phyloP scores from a whole-genome alignment of 2,113 vertebrate genomes.

The Grus americana region DNA sequence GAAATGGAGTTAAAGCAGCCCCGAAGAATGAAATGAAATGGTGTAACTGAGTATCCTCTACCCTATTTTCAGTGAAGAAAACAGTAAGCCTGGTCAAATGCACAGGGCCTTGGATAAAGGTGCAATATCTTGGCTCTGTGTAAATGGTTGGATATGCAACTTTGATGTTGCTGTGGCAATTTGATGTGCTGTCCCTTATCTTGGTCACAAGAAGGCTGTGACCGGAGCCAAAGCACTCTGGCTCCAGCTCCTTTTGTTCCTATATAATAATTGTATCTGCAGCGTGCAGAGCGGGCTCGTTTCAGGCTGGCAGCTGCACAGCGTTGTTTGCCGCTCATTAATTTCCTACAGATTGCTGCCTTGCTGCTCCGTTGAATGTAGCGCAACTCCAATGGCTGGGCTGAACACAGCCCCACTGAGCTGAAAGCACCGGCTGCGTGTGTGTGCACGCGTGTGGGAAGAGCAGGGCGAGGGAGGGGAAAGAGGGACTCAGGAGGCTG shows the following conservation, averaged over 20 bases:
- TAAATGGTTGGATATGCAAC: background rate
- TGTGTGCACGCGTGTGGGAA: background rate
- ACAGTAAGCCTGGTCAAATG: background rate
- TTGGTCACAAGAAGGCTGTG: conserved; percentile 26
- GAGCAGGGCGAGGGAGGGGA: background rate
- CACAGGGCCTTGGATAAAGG: background rate
- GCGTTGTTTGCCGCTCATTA: conserved; percentile 57
- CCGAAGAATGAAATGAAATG: background rate
- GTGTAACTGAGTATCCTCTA: background rate
- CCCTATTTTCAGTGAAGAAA: background rate
- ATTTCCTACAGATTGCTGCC: conserved; percentile 53
- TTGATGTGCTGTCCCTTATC: background rate
- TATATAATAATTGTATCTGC: conserved; percentile 26
- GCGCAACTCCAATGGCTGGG: background rate
- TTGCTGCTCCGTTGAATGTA: background rate
- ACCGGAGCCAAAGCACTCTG: background rate
- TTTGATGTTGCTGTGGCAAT: background rate
- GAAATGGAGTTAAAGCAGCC: background rate
- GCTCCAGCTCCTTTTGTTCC: conserved; percentile 25
- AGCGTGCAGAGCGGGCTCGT: background rate
- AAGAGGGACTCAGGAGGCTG: rapidly evolving
- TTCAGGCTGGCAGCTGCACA: conserved; percentile 54
- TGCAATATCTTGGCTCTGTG: background rate
- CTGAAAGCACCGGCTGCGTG: background rate
- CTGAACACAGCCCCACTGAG: background rate